Base-by-base conservation (phyloP, 2,888 invertebrate species). In the Heteromurus nitidus region DNA sequence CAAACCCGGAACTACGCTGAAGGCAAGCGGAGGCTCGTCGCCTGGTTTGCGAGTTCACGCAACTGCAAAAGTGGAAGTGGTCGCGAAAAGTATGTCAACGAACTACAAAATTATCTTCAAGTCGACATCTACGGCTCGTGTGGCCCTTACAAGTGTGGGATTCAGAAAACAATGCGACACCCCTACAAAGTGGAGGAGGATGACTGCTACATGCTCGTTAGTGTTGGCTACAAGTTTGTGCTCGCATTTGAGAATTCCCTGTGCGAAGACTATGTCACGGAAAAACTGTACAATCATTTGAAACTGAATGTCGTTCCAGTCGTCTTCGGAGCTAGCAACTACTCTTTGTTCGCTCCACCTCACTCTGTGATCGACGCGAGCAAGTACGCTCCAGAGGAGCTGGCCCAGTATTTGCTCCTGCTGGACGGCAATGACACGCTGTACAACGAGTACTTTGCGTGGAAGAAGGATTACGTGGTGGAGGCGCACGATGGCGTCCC, bases 201-300 rank as follows among this genome's bases (percentile, higher is more conserved):
- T 0, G 93, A 94, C 88, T 94, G 94, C 85, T 88, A 90, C 1
- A 85, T 88, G 5, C 88, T 93, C 55, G 88, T 90, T 0, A 85
- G 85, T 42, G 75, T 84, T 0, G 87, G 90, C 9, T 94, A 94
- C 88, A 90, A 93, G 86, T 94, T 94, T 88, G 93, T 94, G 87
- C 88, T 94, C 53, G 91, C 93, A 0, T 92, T 94, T 84, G 94
- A 94, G 88, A 94, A 94, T 88, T 91, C 93, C 0, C 91, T 92
- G 85, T 94, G 94, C 87, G 90, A 90, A 5, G 92, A 94, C 88
- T 94, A 94, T 86, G 88, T 94, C 60, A 94, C 93, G 0, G 94
- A 94, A 88, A 94, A 94, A 88, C 88, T 92, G 30, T 86, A 83
- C 68, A 86, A 87, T 50, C 82, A 85, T 62, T 70, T 87, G 20